Conservation (phyloP, 2,888 invertebrate genomes). For the Standfussiana lucernea region DNA sequence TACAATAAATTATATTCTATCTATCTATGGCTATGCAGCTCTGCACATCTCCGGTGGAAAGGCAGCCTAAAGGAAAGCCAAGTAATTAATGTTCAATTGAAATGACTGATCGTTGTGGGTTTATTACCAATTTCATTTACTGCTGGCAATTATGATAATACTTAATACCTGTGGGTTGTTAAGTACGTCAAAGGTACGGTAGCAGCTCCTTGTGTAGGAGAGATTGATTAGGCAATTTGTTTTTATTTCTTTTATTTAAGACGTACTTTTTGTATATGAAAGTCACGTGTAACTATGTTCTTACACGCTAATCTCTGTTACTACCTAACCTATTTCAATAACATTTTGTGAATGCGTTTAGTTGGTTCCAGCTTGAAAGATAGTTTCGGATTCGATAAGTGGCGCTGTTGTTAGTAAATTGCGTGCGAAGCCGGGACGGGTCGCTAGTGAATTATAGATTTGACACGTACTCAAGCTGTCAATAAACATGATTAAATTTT, state of each 20-base stretch:
- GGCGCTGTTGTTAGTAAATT: too few relatives aligned
- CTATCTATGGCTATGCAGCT: not conserved
- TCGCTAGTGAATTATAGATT: not conserved
- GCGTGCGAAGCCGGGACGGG: too few relatives aligned
- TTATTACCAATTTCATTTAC: slow-evolving; percentile 38
- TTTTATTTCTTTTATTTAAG: too few relatives aligned
- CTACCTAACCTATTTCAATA: not conserved
- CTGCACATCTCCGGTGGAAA: not conserved
- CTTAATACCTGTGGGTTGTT: not conserved
- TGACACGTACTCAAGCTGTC: too few relatives aligned
- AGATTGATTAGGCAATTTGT: not conserved
- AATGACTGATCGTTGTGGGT: slow-evolving; percentile 17
- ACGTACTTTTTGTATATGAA: not conserved
- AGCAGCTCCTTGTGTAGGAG: too few relatives aligned
- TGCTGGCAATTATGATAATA: slow-evolving; percentile 7
- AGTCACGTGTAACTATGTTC: not conserved
- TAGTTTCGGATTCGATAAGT: too few relatives aligned
- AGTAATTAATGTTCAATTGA: slow-evolving; percentile 41
- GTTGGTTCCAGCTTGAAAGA: not conserved
- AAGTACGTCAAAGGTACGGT: not conserved
- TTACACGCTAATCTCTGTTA: not conserved
- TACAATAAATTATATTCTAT: not conserved
- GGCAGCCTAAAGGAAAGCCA: not conserved
- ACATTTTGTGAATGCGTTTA: not conserved
- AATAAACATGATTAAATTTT: too few relatives aligned